A percentile compares a stretch with the other conserved stretches of the same genome.
These are phyloP conservation scores for Brachypalpus laphriformis DNA, from an alignment of 2,888 invertebrate species.

Conservation along the genomic window DNA sequence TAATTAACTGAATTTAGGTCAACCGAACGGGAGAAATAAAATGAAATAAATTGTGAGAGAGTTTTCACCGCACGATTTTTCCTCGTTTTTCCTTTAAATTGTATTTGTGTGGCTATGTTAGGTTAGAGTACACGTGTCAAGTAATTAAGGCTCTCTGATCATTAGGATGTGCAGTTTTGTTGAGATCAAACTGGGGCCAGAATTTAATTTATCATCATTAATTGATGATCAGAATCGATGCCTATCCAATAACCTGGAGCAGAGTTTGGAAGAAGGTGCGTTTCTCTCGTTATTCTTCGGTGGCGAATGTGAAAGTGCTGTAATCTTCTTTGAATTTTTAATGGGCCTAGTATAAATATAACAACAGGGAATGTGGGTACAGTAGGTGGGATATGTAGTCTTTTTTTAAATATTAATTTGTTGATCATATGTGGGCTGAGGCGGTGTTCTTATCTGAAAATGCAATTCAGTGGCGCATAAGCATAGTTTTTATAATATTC, in stretches of 20 bases:
- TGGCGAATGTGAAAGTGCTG: not conserved
- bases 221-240: not conserved
- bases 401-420: not conserved
- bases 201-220: slow-evolving; percentile 32
- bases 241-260: not conserved
- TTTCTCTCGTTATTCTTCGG: not conserved
- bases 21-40: slow-evolving; percentile 41
- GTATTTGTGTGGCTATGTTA: not conserved
- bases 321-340: not conserved
- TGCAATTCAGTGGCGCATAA: not conserved
- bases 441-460: not conserved
- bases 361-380: not conserved
- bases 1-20: slow-evolving; percentile 70
- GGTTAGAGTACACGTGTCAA: not conserved
- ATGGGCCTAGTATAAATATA: not conserved
- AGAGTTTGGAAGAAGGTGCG: not conserved
- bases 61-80: slow-evolving; percentile 62
- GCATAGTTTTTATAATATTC: not conserved
- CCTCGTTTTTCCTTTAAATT: slow-evolving; percentile 14
- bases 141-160: slow-evolving; percentile 12
- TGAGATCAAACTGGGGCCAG: slow-evolving; percentile 7
- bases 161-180: not conserved
- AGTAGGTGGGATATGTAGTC: not conserved
- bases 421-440: not conserved
- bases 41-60: slow-evolving; percentile 50